Evolutionary conservation across 2,113 vertebrate species (phyloP), one percentile per base, ranked within the genome.

Genomic region (Leucoraja erinaceus): DNA sequence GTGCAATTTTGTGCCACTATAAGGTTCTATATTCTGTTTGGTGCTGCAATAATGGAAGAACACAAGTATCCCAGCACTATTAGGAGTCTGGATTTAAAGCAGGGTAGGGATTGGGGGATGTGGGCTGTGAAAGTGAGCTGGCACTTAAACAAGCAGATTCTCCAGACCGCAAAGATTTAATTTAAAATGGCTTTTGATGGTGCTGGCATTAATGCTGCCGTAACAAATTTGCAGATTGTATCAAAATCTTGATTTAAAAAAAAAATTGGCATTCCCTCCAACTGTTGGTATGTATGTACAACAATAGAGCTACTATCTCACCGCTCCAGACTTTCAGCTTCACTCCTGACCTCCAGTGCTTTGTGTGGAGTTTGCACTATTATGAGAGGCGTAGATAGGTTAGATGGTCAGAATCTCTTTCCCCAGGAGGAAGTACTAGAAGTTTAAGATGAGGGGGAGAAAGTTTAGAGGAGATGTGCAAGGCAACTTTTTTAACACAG

Each of bases 21-120:
- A 90, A 90, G 63, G 38, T 90, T 18, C 14, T 68, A 54, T 91
- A 28, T 91, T 91, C 31, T 91, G 33, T 91, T 74, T 91, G 16
- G 66, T 72, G 68, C 33, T 72, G 68, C 90, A 91, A 54, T 20
- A 25, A 54, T 72, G 20, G 66, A 54, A 4, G 33, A 72, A 14
- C 33, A 74, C 38, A 72, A 70, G 68, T 25, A 72, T 72, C 66
- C 25, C 66, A 28, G 61, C 28, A n/a, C 59, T 14, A 61, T 28
- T 86, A 3, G 10, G 47, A 28, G 11, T 81, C 33, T 20, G 33
- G 33, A 0, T 25, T 22, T 56, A 5, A 56, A 83, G 47, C 47
- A 25, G 47, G 5, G 38, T 81, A 18, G 4, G 4, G 4, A 6
- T 81, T 38, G 18, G 38, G 66, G 66, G 66, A 22, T 72, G 77